Evolutionary conservation across 2,888 invertebrate species (phyloP).

Genomic region (Thera britannica): DNA sequence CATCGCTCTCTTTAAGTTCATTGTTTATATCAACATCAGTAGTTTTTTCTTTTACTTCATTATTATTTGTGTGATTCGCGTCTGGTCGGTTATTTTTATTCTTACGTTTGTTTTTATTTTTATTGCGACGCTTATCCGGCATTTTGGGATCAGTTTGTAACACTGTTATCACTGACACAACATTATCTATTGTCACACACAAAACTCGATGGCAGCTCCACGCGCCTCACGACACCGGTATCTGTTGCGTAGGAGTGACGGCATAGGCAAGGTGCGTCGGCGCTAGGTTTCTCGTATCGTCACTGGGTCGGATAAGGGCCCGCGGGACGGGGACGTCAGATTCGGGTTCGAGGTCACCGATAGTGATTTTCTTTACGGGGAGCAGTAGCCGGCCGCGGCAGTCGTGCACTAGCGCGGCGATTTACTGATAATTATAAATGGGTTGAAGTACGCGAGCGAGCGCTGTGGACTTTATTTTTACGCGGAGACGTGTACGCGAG

Average conservation of each 20-base stretch:
- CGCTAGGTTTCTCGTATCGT: conserved; percentile 60
- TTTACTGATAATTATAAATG: conserved; percentile 85
- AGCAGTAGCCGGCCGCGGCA: conserved; percentile 74
- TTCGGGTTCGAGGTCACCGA: conserved; percentile 62
- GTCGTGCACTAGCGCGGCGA: conserved; percentile 80
- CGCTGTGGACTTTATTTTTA: conserved; percentile 83
- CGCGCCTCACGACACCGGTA: conserved; percentile 64
- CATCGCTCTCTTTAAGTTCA: conserved; percentile 8
- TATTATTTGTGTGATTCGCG: conserved; percentile 50
- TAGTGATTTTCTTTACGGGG: conserved; percentile 71
- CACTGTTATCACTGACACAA: conserved; percentile 75
- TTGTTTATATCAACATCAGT: conserved; percentile 35
- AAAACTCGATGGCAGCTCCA: conserved; percentile 59
- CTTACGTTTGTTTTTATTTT: conserved; percentile 79
- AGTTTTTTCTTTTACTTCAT: conserved; percentile 51
- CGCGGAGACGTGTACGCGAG: conserved; percentile 80
- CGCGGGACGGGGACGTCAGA: conserved; percentile 55
- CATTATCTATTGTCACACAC: conserved; percentile 65
- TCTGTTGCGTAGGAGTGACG: conserved; percentile 70
- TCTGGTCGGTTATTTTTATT: conserved; percentile 68
- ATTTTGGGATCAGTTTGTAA: conserved; percentile 60
- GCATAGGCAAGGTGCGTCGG: conserved; percentile 52
- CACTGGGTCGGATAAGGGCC: conserved; percentile 64
- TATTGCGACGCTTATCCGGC: conserved; percentile 78
- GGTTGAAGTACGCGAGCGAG: conserved; percentile 80